phyloP scores from a whole-genome alignment of 2,797 vertebrate species.

The Enteromius unitaeniatus region DNA sequence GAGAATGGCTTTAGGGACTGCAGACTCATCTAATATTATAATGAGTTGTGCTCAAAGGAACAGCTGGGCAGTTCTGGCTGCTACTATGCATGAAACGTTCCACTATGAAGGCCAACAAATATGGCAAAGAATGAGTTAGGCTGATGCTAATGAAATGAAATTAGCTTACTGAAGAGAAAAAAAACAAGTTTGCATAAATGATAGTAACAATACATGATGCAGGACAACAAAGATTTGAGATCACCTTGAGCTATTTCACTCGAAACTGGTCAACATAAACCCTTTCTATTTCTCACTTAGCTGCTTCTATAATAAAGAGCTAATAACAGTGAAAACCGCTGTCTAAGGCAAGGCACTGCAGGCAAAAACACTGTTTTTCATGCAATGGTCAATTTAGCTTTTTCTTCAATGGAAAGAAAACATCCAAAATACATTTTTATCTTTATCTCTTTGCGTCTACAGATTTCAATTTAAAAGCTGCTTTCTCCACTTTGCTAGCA shows the following conservation, averaged over 20 bases:
- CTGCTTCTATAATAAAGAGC: not conserved
- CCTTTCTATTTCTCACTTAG: not conserved
- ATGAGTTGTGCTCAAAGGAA: conserved; percentile 63
- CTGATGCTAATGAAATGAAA: conserved; percentile 48
- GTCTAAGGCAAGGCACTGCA: conserved; percentile 1
- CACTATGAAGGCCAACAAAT: conserved; percentile 17
- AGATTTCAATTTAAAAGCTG: not conserved
- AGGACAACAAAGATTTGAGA: conserved; percentile 13
- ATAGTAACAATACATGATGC: conserved; percentile 12
- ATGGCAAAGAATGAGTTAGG: conserved; percentile 37
- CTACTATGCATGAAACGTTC: conserved; percentile 11
- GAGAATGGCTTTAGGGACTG: conserved; percentile 78
- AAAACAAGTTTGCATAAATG: conserved; percentile 9
- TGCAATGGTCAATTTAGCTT: not conserved
- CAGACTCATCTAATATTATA: conserved; percentile 83
- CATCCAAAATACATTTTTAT: not conserved
- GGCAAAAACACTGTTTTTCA: not conserved
- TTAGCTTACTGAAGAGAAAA: conserved; percentile 20
- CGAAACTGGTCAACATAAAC: not conserved
- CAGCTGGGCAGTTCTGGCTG: conserved; percentile 52
- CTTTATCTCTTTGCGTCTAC: not conserved
- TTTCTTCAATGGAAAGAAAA: not conserved
- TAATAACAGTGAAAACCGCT: not conserved
- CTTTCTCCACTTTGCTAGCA: not conserved
- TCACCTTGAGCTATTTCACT: not conserved